A percentile compares a stretch with the other conserved stretches of the same genome.
Evolutionary conservation across 2,888 invertebrate species (phyloP).

Genomic region (Agrochola lychnidis): DNA sequence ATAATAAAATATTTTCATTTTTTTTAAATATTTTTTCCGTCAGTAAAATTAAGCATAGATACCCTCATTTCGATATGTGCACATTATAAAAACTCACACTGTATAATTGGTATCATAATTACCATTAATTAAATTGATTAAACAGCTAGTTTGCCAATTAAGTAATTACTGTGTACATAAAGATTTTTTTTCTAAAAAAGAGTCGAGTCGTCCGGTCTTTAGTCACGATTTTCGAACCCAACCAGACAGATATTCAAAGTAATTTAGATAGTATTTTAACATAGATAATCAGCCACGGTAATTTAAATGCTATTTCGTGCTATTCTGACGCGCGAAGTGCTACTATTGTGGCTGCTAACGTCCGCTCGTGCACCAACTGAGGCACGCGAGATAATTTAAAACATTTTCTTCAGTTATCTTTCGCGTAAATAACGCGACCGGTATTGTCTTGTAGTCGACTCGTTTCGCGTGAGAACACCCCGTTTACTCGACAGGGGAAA

Average conservation of each 20-base stretch:
- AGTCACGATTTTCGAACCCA: slow-evolving; percentile 48
- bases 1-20: no score
- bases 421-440: slow-evolving; percentile 80
- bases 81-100: no score
- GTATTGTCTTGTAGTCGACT: slow-evolving; percentile 83
- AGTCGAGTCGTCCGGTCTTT: background rate
- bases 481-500: slow-evolving; percentile 79
- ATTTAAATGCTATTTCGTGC: slow-evolving; percentile 73
- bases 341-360: slow-evolving; percentile 62
- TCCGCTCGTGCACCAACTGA: slow-evolving; percentile 68
- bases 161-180: slow-evolving; percentile 5
- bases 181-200: slow-evolving; percentile 14
- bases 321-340: slow-evolving; percentile 67
- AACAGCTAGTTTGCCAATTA: slow-evolving; percentile 16
- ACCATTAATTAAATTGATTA: slow-evolving; percentile 19
- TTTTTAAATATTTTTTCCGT: no score
- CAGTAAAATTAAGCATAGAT: no score
- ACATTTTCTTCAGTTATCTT: slow-evolving; percentile 84
- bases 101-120: slow-evolving; percentile 16
- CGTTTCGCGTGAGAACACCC: slow-evolving; percentile 84
- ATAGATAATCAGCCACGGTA: slow-evolving; percentile 65
- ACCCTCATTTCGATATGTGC: no score
- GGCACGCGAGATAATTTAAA: slow-evolving; percentile 82
- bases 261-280: slow-evolving; percentile 69
- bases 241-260: slow-evolving; percentile 60